Conservation (phyloP, 2,888 invertebrate species). For the Parnassius apollo region DNA sequence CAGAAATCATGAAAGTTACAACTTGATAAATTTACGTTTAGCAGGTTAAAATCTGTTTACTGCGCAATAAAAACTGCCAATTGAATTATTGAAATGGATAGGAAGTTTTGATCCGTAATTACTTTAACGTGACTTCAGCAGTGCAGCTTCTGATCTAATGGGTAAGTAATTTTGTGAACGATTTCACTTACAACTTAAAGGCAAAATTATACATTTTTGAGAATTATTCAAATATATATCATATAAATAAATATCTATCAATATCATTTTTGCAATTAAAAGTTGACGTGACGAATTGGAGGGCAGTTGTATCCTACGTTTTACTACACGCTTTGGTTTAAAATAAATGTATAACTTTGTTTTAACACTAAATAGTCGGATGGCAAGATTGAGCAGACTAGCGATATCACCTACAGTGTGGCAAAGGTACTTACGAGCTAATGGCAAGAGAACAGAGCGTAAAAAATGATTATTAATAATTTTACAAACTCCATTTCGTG, state of each 20-base stretch:
- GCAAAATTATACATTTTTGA: no score
- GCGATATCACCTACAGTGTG: conserved; percentile 37
- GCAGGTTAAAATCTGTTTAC: no score
- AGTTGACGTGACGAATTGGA: conserved; percentile 10
- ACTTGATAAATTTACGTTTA: no score
- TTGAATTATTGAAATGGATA: no score
- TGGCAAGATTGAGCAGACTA: conserved; percentile 46
- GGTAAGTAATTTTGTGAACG: no score
- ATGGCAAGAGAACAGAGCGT: conserved; percentile 60
- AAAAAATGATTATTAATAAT: conserved; percentile 30
- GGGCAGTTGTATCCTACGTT: conserved; percentile 16
- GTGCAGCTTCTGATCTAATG: neutral
- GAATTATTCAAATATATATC: no score
- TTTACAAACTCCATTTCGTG: conserved; percentile 30
- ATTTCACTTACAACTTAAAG: no score
- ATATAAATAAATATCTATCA: no score
- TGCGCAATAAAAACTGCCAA: no score
- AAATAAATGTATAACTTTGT: conserved; percentile 23
- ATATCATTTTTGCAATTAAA: no score
- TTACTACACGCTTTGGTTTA: conserved; percentile 11
- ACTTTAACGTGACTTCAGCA: neutral
- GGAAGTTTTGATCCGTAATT: no score
- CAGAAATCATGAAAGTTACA: no score
- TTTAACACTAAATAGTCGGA: conserved; percentile 29
- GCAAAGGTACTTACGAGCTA: conserved; percentile 42